A percentile compares a stretch with the other conserved stretches of the same genome.
phyloP scores from a whole-genome alignment of 1,140 invertebrate genomes.

The Oryctes rhinoceros region DNA sequence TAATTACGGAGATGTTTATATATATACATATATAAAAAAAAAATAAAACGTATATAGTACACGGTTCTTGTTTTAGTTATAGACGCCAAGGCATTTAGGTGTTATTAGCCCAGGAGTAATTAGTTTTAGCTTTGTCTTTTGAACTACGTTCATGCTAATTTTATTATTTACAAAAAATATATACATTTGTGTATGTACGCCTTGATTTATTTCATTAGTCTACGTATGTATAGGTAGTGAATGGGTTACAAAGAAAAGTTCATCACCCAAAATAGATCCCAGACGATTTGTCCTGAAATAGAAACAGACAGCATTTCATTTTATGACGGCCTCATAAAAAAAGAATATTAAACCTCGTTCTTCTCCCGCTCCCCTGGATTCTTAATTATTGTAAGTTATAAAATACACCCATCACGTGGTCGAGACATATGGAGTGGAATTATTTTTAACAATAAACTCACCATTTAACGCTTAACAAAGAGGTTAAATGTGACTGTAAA shows the following conservation, averaged over 20 bases:
- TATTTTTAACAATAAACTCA: too few species aligned
- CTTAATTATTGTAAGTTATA: constrained; percentile 1
- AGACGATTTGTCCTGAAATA: constrained; percentile 22
- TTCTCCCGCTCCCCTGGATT: neutral
- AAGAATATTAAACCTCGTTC: constrained; percentile 7
- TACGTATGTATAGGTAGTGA: neutral
- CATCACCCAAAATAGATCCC: constrained; percentile 15
- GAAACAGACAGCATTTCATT: neutral
- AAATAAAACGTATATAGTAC: neutral
- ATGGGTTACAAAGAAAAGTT: neutral
- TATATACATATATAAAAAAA: neutral
- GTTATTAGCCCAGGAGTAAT: neutral
- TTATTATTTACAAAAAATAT: constrained; percentile 14
- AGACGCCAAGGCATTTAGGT: neutral
- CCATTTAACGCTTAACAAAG: neutral
- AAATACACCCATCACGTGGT: neutral
- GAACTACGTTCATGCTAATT: neutral
- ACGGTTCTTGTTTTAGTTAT: neutral
- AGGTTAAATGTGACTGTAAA: neutral
- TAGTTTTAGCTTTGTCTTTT: neutral
- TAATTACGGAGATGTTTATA: too few species aligned
- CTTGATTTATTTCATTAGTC: neutral
- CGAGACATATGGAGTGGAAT: neutral
- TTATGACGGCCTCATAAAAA: constrained; percentile 10
- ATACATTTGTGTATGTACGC: neutral